These are phyloP conservation scores for Diarsia mendica DNA, from an alignment of 2,888 invertebrate species.

Conservation along the genomic window DNA sequence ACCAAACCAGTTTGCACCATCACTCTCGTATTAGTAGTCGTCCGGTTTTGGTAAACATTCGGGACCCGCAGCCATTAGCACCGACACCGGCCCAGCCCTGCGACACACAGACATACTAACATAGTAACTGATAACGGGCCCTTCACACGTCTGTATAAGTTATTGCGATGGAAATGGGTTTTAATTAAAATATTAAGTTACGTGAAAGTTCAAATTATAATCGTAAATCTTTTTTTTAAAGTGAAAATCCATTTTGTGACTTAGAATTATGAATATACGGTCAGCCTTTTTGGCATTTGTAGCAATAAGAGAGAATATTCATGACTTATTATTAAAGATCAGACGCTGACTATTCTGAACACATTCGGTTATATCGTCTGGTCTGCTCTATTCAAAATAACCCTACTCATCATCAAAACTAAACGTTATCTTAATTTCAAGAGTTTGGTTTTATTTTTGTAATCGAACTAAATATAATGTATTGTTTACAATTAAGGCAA, in stretches of 20 bases:
- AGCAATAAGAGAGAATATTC: no score
- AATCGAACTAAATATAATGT: background rate
- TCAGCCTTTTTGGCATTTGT: background rate
- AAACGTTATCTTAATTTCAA: background rate
- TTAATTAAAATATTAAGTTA: conserved; percentile 22
- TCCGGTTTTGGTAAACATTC: conserved; percentile 57
- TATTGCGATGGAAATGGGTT: conserved; percentile 24
- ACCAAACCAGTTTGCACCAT: conserved; percentile 56
- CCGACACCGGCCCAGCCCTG: conserved; percentile 64
- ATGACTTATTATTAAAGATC: background rate
- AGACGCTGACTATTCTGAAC: background rate
- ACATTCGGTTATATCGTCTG: background rate
- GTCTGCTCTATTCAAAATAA: background rate
- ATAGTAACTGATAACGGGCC: conserved; percentile 64
- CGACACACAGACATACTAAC: conserved; percentile 71
- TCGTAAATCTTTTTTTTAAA: no score
- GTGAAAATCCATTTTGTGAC: no score
- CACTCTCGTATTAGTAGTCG: conserved; percentile 16
- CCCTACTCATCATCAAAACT: background rate
- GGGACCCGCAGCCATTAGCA: conserved; percentile 67
- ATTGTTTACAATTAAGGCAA: background rate
- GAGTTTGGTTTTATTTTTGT: background rate
- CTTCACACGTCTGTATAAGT: conserved; percentile 29
- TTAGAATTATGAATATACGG: background rate
- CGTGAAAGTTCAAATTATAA: conserved; percentile 1